A percentile compares a stretch with the other conserved stretches of the same genome.
These are phyloP conservation scores for Danaus melanippus DNA, from an alignment of 1,140 invertebrate genomes.

Conservation along the genomic window DNA sequence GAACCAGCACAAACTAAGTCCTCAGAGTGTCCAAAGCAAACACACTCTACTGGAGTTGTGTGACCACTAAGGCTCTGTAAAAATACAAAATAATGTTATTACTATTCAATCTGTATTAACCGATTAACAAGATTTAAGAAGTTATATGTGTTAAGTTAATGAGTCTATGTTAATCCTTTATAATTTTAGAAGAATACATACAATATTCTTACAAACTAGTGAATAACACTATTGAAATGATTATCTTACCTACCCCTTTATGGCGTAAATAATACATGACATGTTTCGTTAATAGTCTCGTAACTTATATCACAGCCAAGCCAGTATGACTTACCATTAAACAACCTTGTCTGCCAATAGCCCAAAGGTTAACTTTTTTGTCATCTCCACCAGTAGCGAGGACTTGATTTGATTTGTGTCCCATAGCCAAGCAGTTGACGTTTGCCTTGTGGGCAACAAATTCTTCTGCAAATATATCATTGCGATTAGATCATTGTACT, in stretches of 20 bases:
- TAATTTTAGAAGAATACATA: too few relatives aligned
- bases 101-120: too few relatives aligned
- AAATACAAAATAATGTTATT: constrained; percentile 2
- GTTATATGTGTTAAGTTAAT: too few relatives aligned
- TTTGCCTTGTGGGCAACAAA: constrained; percentile 90
- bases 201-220: too few relatives aligned
- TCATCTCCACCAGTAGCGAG: constrained; percentile 97
- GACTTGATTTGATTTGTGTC: constrained; percentile 86
- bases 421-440: constrained; percentile 92
- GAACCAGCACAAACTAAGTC: constrained; percentile 96
- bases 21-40: constrained; percentile 94
- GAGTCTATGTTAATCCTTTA: too few relatives aligned
- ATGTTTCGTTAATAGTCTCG: too few relatives aligned
- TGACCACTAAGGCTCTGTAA: constrained; percentile 91
- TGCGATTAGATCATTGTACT: neutral
- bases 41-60: constrained; percentile 93
- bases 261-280: too few relatives aligned
- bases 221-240: too few relatives aligned
- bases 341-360: constrained; percentile 94
- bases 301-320: too few relatives aligned
- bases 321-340: constrained; percentile 84
- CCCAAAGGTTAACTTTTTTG: constrained; percentile 98
- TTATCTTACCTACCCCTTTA: too few relatives aligned
- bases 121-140: too few relatives aligned
- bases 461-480: constrained; percentile 79